Evolutionary conservation across 1,140 invertebrate species (phyloP).

Genomic region (Macrobrachium rosenbergii): DNA sequence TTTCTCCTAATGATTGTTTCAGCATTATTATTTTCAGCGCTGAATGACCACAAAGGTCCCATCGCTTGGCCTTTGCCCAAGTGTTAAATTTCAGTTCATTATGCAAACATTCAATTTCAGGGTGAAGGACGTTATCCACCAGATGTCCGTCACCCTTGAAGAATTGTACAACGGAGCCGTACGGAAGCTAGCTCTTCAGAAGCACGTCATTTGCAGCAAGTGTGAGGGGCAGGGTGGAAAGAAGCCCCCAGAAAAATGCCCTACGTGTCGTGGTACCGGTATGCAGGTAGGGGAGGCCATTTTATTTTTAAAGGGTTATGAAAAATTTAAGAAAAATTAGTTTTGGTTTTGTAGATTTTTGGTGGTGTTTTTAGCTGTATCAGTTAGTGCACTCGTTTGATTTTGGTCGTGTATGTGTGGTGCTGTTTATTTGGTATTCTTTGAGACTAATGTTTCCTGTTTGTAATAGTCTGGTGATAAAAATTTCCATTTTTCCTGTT

Average conservation of each 20-base stretch:
- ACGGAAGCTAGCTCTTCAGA: constrained; percentile 94
- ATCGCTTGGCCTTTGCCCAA: background rate
- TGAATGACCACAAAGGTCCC: background rate
- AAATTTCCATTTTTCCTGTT: too few relatives aligned
- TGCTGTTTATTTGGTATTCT: background rate
- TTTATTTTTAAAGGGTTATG: background rate
- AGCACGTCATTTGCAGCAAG: constrained; percentile 97
- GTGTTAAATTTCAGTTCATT: background rate
- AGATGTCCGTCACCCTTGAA: constrained; percentile 92
- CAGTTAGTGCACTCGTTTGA: too few relatives aligned
- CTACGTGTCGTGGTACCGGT: constrained; percentile 90
- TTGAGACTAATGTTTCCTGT: too few relatives aligned
- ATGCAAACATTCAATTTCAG: constrained; percentile 71
- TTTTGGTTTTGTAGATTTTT: too few relatives aligned
- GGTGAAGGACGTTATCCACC: constrained; percentile 96
- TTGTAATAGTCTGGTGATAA: too few relatives aligned
- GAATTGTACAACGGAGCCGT: constrained; percentile 97
- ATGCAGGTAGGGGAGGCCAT: constrained; percentile 75
- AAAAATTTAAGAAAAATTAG: too few relatives aligned
- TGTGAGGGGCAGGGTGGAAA: constrained; percentile 97
- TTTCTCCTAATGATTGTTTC: too few relatives aligned
- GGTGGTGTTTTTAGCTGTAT: too few relatives aligned
- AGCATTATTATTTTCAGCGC: too few relatives aligned
- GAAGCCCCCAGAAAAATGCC: constrained; percentile 91
- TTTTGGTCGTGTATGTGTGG: too few relatives aligned